Base-by-base conservation (phyloP, 2,888 invertebrate genomes). In the Drosophila pseudotakahashii region DNA sequence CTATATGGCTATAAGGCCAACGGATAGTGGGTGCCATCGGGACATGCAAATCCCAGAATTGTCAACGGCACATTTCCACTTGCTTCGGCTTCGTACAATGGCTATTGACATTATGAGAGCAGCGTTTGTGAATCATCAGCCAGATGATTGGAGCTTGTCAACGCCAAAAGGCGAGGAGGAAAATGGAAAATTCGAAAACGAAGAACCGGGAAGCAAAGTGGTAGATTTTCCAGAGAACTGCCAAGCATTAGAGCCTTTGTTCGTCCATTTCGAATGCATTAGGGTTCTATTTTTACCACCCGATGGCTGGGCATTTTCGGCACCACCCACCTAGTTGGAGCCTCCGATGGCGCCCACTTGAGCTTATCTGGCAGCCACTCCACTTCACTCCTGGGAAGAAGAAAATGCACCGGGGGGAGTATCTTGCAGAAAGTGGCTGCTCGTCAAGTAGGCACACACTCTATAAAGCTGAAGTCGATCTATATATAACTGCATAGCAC, bases 401-500 rank as follows among this genome's bases (percentile, higher is more conserved):
- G 13, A 26, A 19, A 41, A 26, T 26, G 26, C 26, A 5, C 26
- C 26, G 26, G 26, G 36, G 62, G 61, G 48, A 48, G 48, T 13
- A 37, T 14, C 61, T 61, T 77, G 80, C 86, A 32, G 78, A 73
- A 86, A 82, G 85, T 79, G 82, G 66, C 70, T 51, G 44, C 64
- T 59, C 76, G 64, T 78, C 82, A 77, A 84, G 85, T 85, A 77
- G 75, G 80, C 81, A 79, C 71, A 72, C 74, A 59, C 55, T 75
- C 69, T 73, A 80, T 80, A 73, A 44, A 71, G 71, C 71, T 70
- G 63, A 73, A 66, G 71, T 73, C 67, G 67, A 55, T 64, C 73
- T 73, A 71, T 73, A 71, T 73, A 55, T 75, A 73, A 52, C 68
- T 86, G 87, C 87, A 84, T 78, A 64, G 76, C 87, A 84, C 76